phyloP scores from a whole-genome alignment of 1,140 invertebrate genomes.

The Stenopsyche tienmushanensis region DNA sequence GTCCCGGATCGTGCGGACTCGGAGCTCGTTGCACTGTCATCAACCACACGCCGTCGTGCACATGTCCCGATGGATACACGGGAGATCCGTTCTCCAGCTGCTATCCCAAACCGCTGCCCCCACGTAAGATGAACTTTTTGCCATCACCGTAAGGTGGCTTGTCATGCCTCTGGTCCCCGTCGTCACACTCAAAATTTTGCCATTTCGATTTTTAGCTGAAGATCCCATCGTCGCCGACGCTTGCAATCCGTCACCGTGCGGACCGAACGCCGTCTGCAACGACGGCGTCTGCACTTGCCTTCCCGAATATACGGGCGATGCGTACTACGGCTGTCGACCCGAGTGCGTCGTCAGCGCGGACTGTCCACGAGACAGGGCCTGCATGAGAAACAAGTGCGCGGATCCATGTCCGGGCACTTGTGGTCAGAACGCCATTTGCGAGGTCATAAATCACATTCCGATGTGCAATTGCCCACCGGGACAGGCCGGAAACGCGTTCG shows the following conservation, averaged over 20 bases:
- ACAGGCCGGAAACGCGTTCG: constrained; percentile 64
- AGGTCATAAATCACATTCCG: constrained; percentile 67
- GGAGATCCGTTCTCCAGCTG: constrained; percentile 71
- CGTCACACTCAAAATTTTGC: constrained; percentile 60
- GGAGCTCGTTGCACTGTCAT: constrained; percentile 76
- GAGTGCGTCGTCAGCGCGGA: constrained; percentile 71
- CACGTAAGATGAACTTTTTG: constrained; percentile 38
- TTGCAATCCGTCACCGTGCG: constrained; percentile 70
- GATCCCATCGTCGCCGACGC: constrained; percentile 49
- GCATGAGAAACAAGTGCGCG: constrained; percentile 71
- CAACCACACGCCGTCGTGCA: constrained; percentile 72
- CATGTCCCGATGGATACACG: constrained; percentile 65
- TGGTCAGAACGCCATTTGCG: constrained; percentile 63
- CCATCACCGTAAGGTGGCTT: constrained; percentile 45
- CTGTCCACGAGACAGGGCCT: constrained; percentile 65
- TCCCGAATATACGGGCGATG: constrained; percentile 66
- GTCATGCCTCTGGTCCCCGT: constrained; percentile 55
- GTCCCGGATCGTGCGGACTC: constrained; percentile 71
- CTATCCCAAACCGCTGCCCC: constrained; percentile 52
- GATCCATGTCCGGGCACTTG: constrained; percentile 74
- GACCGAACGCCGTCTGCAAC: constrained; percentile 61
- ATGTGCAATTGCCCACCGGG: constrained; percentile 66
- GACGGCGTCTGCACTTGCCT: constrained; percentile 66
- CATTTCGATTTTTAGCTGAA: constrained; percentile 28
- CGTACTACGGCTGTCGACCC: constrained; percentile 61